These are phyloP conservation scores for Lutjanus erythropterus DNA, from an alignment of 2,113 vertebrate genomes.

Conservation along the genomic window DNA sequence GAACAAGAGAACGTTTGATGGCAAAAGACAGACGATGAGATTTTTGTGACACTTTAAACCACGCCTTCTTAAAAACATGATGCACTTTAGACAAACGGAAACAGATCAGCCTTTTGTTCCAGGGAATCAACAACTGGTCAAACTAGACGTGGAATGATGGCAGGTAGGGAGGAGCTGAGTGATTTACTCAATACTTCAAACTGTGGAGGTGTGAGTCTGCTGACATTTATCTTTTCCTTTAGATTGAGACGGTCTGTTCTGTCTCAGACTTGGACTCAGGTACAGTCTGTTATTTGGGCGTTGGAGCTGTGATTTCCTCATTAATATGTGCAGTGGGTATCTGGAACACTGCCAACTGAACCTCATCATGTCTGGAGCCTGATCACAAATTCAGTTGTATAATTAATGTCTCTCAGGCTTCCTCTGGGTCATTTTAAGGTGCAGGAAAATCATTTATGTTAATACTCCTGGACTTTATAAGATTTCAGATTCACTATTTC, in stretches of 20 bases:
- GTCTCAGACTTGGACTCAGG: no score
- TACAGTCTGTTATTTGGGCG: no score
- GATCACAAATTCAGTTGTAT: no score
- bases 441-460: no score
- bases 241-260: neutral
- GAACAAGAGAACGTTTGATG: neutral
- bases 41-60: neutral
- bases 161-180: neutral
- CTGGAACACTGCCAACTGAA: no score
- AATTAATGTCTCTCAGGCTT: no score
- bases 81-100: neutral
- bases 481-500: no score
- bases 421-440: no score
- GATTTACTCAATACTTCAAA: neutral
- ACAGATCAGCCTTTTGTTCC: neutral
- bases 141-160: conserved; percentile 29
- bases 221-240: neutral
- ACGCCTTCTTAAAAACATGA: neutral
- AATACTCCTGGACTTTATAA: no score
- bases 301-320: no score
- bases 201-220: neutral
- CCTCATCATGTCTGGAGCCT: neutral
- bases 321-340: no score
- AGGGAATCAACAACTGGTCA: conserved; percentile 46
- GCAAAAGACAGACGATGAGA: neutral